Percentiles rank a stretch among this genome's conserved stretches.
These are phyloP conservation scores for Acromyrmex echinatior DNA, from an alignment of 1,140 invertebrate species.

Conservation along the genomic window DNA sequence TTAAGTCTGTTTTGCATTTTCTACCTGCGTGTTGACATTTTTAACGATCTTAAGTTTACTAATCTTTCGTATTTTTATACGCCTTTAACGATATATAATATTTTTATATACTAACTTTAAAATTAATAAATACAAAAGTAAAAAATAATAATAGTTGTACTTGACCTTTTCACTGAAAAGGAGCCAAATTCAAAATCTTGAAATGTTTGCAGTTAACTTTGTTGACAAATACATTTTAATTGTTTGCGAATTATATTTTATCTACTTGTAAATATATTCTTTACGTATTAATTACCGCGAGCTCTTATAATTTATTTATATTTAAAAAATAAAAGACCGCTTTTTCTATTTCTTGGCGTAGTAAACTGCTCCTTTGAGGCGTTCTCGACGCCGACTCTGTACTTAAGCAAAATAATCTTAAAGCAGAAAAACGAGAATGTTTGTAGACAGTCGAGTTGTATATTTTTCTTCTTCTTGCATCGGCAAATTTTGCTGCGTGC, in stretches of 20 bases:
- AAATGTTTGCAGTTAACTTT: too few relatives aligned
- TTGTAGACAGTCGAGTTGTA: constrained; percentile 20
- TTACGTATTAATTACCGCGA: too few relatives aligned
- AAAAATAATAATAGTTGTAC: too few relatives aligned
- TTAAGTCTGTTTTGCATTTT: constrained; percentile 7
- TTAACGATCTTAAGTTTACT: background rate
- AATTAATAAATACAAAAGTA: background rate
- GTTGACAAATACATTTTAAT: too few relatives aligned
- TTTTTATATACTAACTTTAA: background rate
- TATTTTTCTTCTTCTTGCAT: background rate
- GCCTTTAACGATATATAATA: background rate
- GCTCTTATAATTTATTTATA: too few relatives aligned
- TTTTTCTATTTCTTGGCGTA: background rate
- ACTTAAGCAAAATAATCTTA: background rate
- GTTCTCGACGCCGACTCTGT: background rate
- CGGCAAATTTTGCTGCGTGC: background rate
- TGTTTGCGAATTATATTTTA: too few relatives aligned
- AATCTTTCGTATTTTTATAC: background rate
- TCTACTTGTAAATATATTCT: too few relatives aligned
- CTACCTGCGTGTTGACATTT: background rate
- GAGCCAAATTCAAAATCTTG: too few relatives aligned
- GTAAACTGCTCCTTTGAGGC: background rate
- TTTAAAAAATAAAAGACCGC: background rate
- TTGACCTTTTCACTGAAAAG: too few relatives aligned
- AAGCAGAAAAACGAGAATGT: constrained; percentile 10